Conservation (phyloP, 2,113 vertebrate genomes). For the Oryzias curvinotus region DNA sequence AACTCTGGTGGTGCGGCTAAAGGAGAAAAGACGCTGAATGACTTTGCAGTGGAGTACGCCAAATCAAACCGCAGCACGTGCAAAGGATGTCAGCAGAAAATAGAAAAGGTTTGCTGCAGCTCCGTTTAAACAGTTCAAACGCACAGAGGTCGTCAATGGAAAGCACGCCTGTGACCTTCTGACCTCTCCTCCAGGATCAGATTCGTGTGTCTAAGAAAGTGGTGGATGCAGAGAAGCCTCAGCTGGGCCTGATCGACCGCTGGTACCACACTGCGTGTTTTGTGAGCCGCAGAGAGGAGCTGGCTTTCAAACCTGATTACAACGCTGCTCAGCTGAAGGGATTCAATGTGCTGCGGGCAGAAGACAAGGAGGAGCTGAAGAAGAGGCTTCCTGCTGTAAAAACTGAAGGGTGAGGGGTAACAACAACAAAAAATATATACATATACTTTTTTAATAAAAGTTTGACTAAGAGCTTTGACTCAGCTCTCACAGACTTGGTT, state of each 20-base stretch:
- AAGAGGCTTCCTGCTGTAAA: constrained; percentile 87
- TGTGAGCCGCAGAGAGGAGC: constrained; percentile 83
- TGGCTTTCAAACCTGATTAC: constrained; percentile 86
- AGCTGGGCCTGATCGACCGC: constrained; percentile 95
- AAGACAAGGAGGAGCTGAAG: constrained; percentile 89
- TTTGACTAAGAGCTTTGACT: background rate
- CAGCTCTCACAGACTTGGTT: background rate
- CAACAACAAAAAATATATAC: no score
- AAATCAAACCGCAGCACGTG: constrained; percentile 98
- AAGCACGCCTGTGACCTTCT: background rate
- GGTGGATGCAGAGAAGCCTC: constrained; percentile 90
- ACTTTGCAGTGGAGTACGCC: constrained; percentile 94
- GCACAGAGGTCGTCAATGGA: no score
- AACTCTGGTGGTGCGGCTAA: constrained; percentile 80
- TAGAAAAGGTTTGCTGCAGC: constrained; percentile 86
- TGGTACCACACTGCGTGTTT: constrained; percentile 97
- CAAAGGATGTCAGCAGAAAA: constrained; percentile 94
- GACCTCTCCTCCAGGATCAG: constrained; percentile 80
- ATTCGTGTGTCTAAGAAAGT: constrained; percentile 95
- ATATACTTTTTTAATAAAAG: background rate
- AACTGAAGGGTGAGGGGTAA: constrained; percentile 82
- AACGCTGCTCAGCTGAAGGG: constrained; percentile 88
- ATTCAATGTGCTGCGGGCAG: constrained; percentile 81
- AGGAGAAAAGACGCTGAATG: constrained; percentile 85
- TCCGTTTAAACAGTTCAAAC: background rate